Evolutionary conservation across 2,888 invertebrate species (phyloP), one percentile per base, ranked within the genome.

Genomic region (Dicyrtomina minuta): DNA sequence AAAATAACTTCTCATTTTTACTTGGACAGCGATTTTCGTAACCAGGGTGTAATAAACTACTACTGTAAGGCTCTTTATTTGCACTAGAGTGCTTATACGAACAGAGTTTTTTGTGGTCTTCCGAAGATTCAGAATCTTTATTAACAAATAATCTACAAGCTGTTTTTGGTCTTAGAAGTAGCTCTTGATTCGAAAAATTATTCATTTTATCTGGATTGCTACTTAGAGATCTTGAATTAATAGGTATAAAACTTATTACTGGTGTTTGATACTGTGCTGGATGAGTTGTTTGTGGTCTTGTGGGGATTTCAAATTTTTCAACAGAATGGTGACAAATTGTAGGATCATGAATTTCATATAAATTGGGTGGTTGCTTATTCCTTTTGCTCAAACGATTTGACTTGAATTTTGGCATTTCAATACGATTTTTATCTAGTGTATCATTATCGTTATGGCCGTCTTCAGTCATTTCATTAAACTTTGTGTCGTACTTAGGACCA

Each of bases 321-420:
- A 13, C 27, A 3, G 15, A 27, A 2, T 2, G 58, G 39, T 20
- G 58, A 39, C 17, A 56, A 39, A 33, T 41, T 58, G 58, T 41
- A 17, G 41, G 26, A 22, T 58, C 58, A 22, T 58, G 58, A 1
- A 58, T 39, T 39, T 58, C 58, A 41, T 39, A 17, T n/a, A 39
- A 58, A 58, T 27, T 58, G 15, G 17, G 8, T n/a, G n/a, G n/a
- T n/a, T 39, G 39, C 13, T 17, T 58, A 58, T 10, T 41, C 2
- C 12, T 58, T 58, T 33, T 58, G 17, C 13, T 39, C 8, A 58
- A 39, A 2, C 33, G 58, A 41, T n/a, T 33, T 4, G 33, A 17
- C 39, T 33, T 58, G 41, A 39, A 17, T 41, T 17, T 58, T 17
- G 22, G 41, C 33, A 58, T 39, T 58, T 58, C 58, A 5, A 58